Conservation (phyloP, 1,140 invertebrate species). For the Cotesia typhae region DNA sequence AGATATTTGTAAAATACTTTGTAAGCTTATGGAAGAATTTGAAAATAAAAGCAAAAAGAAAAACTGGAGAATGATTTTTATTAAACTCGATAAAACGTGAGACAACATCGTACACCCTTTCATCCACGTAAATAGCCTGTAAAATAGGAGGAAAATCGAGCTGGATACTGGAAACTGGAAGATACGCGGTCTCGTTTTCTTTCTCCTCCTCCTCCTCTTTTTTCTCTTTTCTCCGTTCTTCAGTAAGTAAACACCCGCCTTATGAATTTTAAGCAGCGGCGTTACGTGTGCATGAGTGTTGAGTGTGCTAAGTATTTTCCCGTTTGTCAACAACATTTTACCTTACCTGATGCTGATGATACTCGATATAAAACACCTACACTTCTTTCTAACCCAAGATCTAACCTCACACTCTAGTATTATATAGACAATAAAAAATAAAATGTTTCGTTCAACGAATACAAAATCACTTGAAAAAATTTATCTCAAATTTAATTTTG, state of each 20-base stretch:
- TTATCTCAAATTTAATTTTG: too few relatives aligned
- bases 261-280: conserved; percentile 63
- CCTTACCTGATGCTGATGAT: not conserved
- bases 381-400: too few relatives aligned
- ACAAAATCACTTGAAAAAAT: too few relatives aligned
- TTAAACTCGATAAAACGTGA: conserved; percentile 61
- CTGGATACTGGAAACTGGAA: conserved; percentile 18
- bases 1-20: too few relatives aligned
- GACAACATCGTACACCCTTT: conserved; percentile 32
- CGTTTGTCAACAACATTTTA: conserved; percentile 46
- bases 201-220: too few relatives aligned
- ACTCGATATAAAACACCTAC: too few relatives aligned
- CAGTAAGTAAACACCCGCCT: conserved; percentile 62
- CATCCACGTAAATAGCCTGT: too few relatives aligned
- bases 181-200: conserved; percentile 39
- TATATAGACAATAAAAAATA: not conserved
- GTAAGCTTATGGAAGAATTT: not conserved
- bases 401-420: too few relatives aligned
- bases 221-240: conserved; percentile 45
- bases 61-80: conserved; percentile 47
- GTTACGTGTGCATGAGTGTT: conserved; percentile 12
- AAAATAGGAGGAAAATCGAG: conserved; percentile 24
- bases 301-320: conserved; percentile 39
- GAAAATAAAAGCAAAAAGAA: conserved; percentile 56
- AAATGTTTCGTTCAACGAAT: too few relatives aligned